Base-by-base conservation (phyloP, 2,888 invertebrate species). In the Imbricaverruca yamaguchii region DNA sequence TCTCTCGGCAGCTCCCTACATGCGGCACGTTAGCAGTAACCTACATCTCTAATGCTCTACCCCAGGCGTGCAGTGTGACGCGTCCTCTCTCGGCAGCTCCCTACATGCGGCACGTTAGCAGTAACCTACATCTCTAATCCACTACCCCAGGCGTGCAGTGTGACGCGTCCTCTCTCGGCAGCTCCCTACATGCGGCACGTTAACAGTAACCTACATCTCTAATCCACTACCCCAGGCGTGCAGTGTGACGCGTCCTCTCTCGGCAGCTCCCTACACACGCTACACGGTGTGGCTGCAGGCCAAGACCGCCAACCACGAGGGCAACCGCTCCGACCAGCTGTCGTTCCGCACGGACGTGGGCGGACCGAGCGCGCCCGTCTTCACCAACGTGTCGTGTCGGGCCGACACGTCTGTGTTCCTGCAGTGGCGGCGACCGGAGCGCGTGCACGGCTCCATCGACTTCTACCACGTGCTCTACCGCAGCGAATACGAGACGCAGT, bases 261-360 rank as follows among this genome's bases (percentile, higher is more conserved):
- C 82, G 91, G 21, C 90, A 96, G 96, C 91, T 86, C 93, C 96
- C 56, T 92, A 91, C 87, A 93, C 93, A 7, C 92, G 93, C 81
- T 95, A 96, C 88, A 93, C 93, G 87, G 92, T 96, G 85, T 94
- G 92, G 91, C 92, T 96, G 80, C 93, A 93, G 85, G 95, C 95
- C 57, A 94, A 91, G 86, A 95, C 93, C 18, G 89, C 89, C 85
- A 91, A 91, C 85, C 90, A 92, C 86, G 92, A 94, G 86, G 94
- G 95, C 12, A 91, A 92, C 81, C 89, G 91, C 80, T 94, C 95
- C 18, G 92, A 92, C 83, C 90, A 92, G 15, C 90, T 94, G 80
- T 90, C 91, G 83, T 92, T 93, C 83, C 90, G 91, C 84, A 95
- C 95, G 9, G 96, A 96, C 88, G 93, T 96, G 81, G 90, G 90